These are phyloP conservation scores for Atopsyche davidsoni DNA, from an alignment of 1,140 invertebrate species.

Conservation along the genomic window DNA sequence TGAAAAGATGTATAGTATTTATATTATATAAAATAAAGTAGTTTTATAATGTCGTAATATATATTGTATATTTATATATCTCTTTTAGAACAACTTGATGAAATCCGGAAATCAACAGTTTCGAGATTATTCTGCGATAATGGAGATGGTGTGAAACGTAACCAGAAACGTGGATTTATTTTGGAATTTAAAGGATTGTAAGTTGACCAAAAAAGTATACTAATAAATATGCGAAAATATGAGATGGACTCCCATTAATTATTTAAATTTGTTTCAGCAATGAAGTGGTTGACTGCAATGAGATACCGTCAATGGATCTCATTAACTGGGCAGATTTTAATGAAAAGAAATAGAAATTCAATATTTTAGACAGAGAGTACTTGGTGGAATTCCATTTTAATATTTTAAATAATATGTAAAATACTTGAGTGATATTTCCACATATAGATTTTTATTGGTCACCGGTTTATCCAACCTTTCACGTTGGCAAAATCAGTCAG, in stretches of 20 bases:
- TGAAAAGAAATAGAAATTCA: neutral
- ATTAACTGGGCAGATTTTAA: neutral
- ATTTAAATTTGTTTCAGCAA: conserved; percentile 10
- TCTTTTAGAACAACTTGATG: conserved; percentile 66
- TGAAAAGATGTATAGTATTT: too few species aligned
- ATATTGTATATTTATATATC: conserved; percentile 10
- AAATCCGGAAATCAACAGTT: conserved; percentile 75
- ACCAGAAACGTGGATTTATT: neutral
- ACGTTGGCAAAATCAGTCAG: too few species aligned
- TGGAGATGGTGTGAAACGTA: conserved; percentile 45
- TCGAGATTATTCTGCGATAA: conserved; percentile 86
- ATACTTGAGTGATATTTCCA: too few species aligned
- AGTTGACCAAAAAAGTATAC: neutral
- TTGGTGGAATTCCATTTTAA: too few species aligned
- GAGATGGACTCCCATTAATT: conserved; percentile 2
- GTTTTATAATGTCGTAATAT: too few species aligned
- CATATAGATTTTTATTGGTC: too few species aligned
- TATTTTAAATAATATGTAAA: too few species aligned
- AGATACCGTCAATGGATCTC: conserved; percentile 12
- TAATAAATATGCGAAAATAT: neutral
- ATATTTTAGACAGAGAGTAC: too few species aligned
- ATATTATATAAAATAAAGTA: too few species aligned
- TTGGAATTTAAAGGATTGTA: conserved; percentile 7
- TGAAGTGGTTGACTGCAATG: neutral
- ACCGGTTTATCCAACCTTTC: too few species aligned